Base-by-base conservation (phyloP, 2,888 invertebrate species). In the Orthosia incerta region DNA sequence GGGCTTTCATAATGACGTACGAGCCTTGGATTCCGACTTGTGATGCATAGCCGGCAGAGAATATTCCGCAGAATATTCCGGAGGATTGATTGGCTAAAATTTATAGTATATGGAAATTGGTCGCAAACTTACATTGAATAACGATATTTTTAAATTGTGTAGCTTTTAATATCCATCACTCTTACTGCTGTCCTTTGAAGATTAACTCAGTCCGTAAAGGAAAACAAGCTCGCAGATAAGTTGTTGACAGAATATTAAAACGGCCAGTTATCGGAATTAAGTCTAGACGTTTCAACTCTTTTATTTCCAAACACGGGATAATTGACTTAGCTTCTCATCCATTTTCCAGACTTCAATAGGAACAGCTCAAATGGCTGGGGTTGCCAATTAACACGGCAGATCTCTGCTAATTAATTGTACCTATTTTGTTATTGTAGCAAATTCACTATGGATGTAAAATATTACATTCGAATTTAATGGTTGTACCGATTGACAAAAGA, bases 1-100 rank as follows among this genome's bases (percentile, higher is more conserved):
- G 91, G 89, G 88, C 92, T 91, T 93, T 91, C 92, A 94, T 92
- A 93, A 93, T 91, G 90, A 92, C 90, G 85, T 88, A 92, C 88
- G 80, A 72, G 74, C 81, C 87, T 86, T 85, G 87, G 89, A 90
- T 88, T 89, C 90, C 87, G 86, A 83, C 87, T 90, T 86, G 80
- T 86, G 89, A 89, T 89, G 88, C 87, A 89, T 86, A 76, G 76
- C 78, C 67, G 71, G 67, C 67, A 61, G 78, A 78, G 83, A 76
- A 86, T 84, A 86, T 84, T 84, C 78, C 50, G 57, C 46, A 61
- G 61, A 69, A 78, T 78, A 73, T 77, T 67, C 62, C 31, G 53
- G 46, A 60, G 20, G 68, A 71, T 62, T 69, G 66, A 66, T 66
- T 45, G 57, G 48, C 7, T 57, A 62, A 53, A 53, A 68, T 45